Percentiles rank a stretch among this genome's conserved stretches.
These are phyloP conservation scores for Campylomormyrus numenius DNA, from an alignment of 2,113 vertebrate species.

Conservation along the genomic window DNA sequence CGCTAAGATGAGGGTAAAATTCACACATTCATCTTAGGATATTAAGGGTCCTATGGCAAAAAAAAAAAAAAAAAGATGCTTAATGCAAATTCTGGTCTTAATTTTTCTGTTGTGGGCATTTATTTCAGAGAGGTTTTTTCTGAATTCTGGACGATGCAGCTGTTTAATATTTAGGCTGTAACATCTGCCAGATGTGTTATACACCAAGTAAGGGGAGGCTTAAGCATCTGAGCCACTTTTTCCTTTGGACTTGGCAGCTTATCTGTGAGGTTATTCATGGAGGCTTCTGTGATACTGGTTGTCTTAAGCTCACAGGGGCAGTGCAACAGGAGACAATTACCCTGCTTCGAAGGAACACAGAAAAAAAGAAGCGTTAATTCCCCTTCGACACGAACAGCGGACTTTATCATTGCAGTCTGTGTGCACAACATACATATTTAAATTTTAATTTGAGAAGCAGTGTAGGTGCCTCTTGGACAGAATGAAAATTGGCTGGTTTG, in stretches of 20 bases:
- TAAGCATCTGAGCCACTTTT: neutral
- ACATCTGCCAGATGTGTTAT: neutral
- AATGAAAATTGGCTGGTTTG: neutral
- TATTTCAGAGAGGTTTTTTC: neutral
- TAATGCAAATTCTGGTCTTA: neutral
- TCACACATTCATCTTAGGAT: neutral
- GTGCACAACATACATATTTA: neutral
- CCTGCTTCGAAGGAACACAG: neutral
- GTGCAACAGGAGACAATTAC: neutral
- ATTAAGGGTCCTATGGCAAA: neutral
- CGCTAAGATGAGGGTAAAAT: neutral
- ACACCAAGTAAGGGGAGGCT: neutral
- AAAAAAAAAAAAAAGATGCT: neutral
- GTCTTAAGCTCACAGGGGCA: neutral
- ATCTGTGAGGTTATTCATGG: neutral
- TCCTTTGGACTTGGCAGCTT: neutral
- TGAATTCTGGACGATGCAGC: neutral
- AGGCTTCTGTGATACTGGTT: neutral
- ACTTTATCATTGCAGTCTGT: neutral
- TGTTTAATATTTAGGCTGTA: neutral
- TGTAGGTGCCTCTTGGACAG: neutral
- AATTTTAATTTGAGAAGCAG: neutral
- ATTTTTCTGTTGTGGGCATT: neutral
- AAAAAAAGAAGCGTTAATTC: neutral
- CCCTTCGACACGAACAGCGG: neutral